Conservation (phyloP, 2,797 vertebrate species). For the Trematomus bernacchii region DNA sequence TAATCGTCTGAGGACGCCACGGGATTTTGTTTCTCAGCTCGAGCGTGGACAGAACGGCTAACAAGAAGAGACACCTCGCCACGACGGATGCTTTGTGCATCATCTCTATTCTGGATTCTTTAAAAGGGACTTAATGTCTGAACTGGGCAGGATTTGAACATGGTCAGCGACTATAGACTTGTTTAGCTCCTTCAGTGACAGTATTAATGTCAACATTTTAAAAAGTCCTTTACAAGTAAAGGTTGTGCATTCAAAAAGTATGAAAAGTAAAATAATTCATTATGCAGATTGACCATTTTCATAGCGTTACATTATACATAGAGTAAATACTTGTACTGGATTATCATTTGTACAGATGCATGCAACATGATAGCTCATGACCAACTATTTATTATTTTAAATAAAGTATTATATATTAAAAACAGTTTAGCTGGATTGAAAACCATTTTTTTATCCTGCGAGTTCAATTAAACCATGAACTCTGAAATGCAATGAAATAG, state of each 20-base stretch:
- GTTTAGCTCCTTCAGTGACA: not conserved
- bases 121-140: not conserved
- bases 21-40: constrained; percentile 19
- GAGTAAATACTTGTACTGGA: not conserved
- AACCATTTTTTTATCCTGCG: not conserved
- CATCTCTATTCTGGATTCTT: not conserved
- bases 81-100: not conserved
- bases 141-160: not conserved
- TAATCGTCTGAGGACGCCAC: constrained; percentile 22
- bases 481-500: not conserved
- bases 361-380: too few relatives aligned
- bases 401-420: not conserved
- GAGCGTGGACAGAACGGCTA: constrained; percentile 8
- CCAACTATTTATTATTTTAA: too few relatives aligned
- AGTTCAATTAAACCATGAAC: not conserved
- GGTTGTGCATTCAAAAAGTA: not conserved
- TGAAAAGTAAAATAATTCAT: not conserved
- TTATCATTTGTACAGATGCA: not conserved
- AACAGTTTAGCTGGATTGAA: not conserved
- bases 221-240: not conserved
- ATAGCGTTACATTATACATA: not conserved
- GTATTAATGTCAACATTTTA: not conserved
- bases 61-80: constrained; percentile 25
- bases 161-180: not conserved
- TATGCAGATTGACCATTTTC: not conserved